These are phyloP conservation scores for Entomobrya proxima DNA, from an alignment of 2,888 invertebrate genomes.

Conservation along the genomic window DNA sequence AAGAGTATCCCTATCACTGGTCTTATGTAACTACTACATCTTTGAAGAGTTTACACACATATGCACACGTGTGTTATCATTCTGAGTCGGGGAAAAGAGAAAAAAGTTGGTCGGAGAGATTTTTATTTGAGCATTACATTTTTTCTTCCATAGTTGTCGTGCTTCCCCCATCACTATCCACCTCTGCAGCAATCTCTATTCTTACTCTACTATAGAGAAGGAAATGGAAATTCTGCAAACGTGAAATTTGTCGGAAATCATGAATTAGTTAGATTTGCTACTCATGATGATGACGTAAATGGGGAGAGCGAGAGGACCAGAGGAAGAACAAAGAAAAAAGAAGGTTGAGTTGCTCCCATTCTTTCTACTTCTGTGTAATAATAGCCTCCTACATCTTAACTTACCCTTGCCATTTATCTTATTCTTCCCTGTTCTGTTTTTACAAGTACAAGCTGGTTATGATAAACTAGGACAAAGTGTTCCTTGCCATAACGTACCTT, in stretches of 20 bases:
- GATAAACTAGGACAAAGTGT: too few species aligned
- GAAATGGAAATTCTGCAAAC: conserved; percentile 36
- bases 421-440: background rate
- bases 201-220: background rate
- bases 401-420: background rate
- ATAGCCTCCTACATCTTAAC: background rate
- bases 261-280: conserved; percentile 58
- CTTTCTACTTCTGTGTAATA: background rate
- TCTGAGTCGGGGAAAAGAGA: background rate
- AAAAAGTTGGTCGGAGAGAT: background rate
- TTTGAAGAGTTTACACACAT: too few species aligned
- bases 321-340: conserved; percentile 18
- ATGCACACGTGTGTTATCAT: too few species aligned
- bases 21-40: too few species aligned
- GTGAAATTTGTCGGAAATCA: conserved; percentile 62
- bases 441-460: too few species aligned
- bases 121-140: background rate
- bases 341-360: background rate
- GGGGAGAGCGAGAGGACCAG: background rate
- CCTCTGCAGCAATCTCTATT: background rate
- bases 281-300: conserved; percentile 55
- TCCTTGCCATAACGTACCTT: too few species aligned
- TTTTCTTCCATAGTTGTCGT: too few species aligned
- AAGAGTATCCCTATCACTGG: too few species aligned
- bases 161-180: background rate